Base-by-base conservation (phyloP, 2,797 vertebrate genomes). In the Thamnophis elegans region DNA sequence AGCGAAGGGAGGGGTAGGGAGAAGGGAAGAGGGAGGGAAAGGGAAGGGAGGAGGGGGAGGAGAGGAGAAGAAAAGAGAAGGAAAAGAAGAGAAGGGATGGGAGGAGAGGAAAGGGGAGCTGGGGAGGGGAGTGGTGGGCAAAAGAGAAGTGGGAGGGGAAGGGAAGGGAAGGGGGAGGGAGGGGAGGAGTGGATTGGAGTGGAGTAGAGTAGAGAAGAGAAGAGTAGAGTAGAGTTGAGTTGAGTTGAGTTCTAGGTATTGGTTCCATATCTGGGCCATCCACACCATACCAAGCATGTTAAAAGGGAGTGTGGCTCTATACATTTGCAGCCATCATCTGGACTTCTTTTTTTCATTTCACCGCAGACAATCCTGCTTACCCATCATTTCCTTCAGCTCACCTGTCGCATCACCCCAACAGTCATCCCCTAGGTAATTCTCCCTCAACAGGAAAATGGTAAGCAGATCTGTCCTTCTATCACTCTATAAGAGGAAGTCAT, bases 31-130 rank as follows among this genome's bases (percentile, higher is more conserved):
- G 25, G 8, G 8, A 65, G 14, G 9, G 62, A 16, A 13, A 13
- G 1, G n/a, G n/a, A 16, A 32, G 28, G 12, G n/a, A 16, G 1
- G 62, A 6, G 28, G n/a, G 12, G 60, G 28, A 60, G 12, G 60
- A 13, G 26, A 62, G 12, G 60, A 62, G 60, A 28, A 13, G 60
- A 5, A 26, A n/a, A 4, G 11, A n/a, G 60, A 2, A 4, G 60
- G 28, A n/a, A 12, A 25, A 28, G 59, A n/a, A 18, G 20, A 1
- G 20, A 55, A 3, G 54, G 13, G 54, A 22, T 1, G 58, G 13
- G 54, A 56, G 11, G 14, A 13, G 54, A 14, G 3, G 5, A 16
- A 5, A 18, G 3, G 55, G 4, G 4, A 12, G 0, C 10, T 3
- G 59, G 2, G 22, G 58, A 59, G 58, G 16, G 2, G 58, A 59